phyloP scores from a whole-genome alignment of 2,113 vertebrate species.

The Alosa alosa region DNA sequence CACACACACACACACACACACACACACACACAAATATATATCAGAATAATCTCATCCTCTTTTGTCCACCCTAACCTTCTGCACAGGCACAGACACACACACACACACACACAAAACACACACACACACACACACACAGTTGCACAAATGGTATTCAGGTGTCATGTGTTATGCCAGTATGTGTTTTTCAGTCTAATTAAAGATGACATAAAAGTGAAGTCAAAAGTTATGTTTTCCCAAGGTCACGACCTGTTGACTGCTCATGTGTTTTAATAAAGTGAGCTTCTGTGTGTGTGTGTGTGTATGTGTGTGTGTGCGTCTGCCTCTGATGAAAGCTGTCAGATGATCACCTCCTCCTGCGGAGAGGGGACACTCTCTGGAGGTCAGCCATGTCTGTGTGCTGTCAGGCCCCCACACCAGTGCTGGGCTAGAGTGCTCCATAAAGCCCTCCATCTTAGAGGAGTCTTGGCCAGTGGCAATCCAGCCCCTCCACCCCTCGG shows the following conservation, averaged over 20 bases:
- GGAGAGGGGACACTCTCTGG: too few species aligned
- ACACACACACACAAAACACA: neutral
- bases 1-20: too few species aligned
- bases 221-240: neutral
- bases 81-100: neutral
- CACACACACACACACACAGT: neutral
- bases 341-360: too few species aligned
- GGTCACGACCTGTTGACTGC: neutral
- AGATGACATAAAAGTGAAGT: neutral
- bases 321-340: too few species aligned
- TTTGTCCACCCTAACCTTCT: too few species aligned
- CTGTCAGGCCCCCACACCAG: too few species aligned
- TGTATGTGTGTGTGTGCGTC: neutral
- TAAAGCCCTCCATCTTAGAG: too few species aligned
- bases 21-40: too few species aligned
- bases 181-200: neutral
- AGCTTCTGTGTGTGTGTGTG: neutral
- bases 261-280: neutral
- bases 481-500: neutral
- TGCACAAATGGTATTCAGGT: neutral
- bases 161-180: neutral
- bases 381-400: too few species aligned
- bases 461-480: too few species aligned
- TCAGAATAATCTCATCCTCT: too few species aligned
- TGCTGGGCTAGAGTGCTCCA: too few species aligned